Percentiles rank a stretch among this genome's conserved stretches.
Evolutionary conservation across 2,797 vertebrate genomes (phyloP).

Genomic region (Artibeus jamaicensis): DNA sequence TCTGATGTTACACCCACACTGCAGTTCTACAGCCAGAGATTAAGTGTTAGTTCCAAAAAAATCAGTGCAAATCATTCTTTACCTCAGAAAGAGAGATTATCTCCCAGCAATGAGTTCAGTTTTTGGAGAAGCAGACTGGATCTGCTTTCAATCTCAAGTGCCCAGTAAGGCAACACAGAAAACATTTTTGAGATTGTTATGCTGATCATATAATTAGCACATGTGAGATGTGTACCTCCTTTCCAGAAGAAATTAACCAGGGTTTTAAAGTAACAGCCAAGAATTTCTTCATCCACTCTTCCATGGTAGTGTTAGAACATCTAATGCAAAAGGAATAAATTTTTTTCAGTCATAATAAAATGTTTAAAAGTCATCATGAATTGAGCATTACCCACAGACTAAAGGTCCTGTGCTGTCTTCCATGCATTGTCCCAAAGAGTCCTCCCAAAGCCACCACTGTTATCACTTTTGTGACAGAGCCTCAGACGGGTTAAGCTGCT

Average conservation of each 20-base stretch:
- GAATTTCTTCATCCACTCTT: slow-evolving; percentile 65
- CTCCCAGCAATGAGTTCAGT: slow-evolving; percentile 48
- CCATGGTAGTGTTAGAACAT: slow-evolving; percentile 45
- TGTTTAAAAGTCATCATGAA: background rate
- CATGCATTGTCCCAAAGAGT: background rate
- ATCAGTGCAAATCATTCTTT: slow-evolving; percentile 43
- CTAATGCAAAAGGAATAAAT: slow-evolving; percentile 44
- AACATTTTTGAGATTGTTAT: slow-evolving; percentile 51
- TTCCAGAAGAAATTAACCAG: slow-evolving; percentile 54
- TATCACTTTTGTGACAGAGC: background rate
- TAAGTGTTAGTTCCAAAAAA: slow-evolving; percentile 52
- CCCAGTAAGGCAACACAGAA: slow-evolving; percentile 57
- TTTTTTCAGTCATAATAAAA: slow-evolving; percentile 8
- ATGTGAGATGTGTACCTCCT: slow-evolving; percentile 43
- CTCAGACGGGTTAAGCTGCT: background rate
- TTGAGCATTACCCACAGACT: background rate
- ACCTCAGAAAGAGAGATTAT: slow-evolving; percentile 59
- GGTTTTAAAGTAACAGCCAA: slow-evolving; percentile 53
- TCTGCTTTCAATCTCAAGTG: slow-evolving; percentile 54
- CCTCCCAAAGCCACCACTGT: background rate
- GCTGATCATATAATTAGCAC: slow-evolving; percentile 49
- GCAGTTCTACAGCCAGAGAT: background rate
- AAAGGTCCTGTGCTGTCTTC: background rate
- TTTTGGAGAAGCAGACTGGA: slow-evolving; percentile 46
- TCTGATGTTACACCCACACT: background rate